Evolutionary conservation across 2,797 vertebrate species (phyloP).

Genomic region (Buceros bicornis): DNA sequence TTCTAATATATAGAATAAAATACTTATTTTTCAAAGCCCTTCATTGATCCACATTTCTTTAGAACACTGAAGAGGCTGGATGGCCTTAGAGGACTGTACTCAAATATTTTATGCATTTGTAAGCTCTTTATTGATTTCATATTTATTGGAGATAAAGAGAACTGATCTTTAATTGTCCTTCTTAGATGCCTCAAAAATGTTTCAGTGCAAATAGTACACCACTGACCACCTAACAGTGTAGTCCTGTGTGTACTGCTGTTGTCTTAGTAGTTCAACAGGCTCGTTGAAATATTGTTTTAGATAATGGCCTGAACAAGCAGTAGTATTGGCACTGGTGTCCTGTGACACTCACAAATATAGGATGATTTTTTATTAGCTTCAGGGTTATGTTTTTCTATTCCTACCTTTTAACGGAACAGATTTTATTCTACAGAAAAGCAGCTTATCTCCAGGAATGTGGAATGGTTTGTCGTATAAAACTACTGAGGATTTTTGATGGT

Average conservation of each 20-base stretch:
- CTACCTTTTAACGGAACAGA: neutral
- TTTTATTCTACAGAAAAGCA: neutral
- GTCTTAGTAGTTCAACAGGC: neutral
- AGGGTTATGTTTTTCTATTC: neutral
- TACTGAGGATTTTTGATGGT: neutral
- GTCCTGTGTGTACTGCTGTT: neutral
- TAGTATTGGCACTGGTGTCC: neutral
- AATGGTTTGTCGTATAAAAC: neutral
- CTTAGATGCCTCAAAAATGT: neutral
- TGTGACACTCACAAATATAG: neutral
- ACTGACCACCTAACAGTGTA: neutral
- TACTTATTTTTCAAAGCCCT: conserved; percentile 37
- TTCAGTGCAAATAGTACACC: neutral
- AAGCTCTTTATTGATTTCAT: neutral
- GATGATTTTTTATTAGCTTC: neutral
- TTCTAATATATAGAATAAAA: neutral
- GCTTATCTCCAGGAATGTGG: accelerated
- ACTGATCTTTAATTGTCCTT: neutral
- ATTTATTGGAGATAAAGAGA: conserved; percentile 37
- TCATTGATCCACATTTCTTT: neutral
- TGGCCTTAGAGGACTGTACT: conserved; percentile 3
- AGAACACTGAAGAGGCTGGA: neutral
- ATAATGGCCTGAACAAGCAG: neutral
- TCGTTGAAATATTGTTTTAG: neutral
- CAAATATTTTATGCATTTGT: neutral